Evolutionary conservation across 2,888 invertebrate species (phyloP).

Genomic region (Malacosoma neustria): DNA sequence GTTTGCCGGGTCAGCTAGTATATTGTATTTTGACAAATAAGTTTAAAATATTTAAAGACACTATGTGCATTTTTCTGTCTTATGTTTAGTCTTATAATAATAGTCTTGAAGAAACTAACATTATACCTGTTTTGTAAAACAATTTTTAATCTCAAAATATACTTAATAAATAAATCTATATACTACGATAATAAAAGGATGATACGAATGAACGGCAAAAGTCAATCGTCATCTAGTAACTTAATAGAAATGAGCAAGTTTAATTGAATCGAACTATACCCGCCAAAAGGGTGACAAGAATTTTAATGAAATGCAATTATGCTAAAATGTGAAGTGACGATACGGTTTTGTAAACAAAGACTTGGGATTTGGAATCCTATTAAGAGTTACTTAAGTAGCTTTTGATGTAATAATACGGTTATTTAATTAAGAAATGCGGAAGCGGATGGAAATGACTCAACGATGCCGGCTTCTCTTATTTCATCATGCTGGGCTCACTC

Average conservation of each 20-base stretch:
- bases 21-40: no score
- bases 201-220: background rate
- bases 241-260: constrained; percentile 54
- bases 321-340: constrained; percentile 20
- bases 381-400: background rate
- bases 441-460: no score
- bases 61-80: no score
- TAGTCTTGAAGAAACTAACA: no score
- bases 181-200: no score
- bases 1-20: no score
- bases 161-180: background rate
- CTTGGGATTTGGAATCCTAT: background rate
- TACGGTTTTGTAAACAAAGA: constrained; percentile 16
- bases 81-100: no score
- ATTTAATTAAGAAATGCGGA: background rate
- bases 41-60: no score
- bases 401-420: background rate
- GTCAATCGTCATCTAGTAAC: background rate
- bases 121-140: no score
- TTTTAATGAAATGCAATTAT: constrained; percentile 45
- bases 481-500: no score
- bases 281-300: constrained; percentile 44
- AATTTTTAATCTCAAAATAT: no score
- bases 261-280: constrained; percentile 54
- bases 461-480: no score